Conservation (phyloP, 1,140 invertebrate genomes). For the Potamilus streckersoni region DNA sequence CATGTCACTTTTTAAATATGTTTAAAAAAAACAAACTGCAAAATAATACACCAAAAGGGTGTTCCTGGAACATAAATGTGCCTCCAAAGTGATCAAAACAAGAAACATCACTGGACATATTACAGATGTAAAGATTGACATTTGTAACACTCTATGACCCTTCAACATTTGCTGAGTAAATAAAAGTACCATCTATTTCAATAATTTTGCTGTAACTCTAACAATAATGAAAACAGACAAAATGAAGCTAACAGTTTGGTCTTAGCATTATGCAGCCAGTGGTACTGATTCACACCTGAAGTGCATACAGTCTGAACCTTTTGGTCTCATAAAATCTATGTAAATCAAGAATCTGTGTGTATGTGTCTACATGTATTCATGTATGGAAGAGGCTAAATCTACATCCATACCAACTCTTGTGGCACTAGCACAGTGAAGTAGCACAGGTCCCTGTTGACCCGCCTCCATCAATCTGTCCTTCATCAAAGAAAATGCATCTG, state of each 20-base stretch:
- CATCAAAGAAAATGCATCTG: conserved; percentile 16
- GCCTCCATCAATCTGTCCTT: conserved; percentile 17
- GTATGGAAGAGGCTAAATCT: neutral
- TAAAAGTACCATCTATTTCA: too few relatives aligned
- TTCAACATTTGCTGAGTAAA: too few relatives aligned
- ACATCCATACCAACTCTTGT: conserved; percentile 14
- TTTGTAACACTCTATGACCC: too few relatives aligned
- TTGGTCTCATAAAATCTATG: too few relatives aligned
- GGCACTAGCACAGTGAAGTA: conserved; percentile 24
- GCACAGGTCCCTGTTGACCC: conserved; percentile 21
- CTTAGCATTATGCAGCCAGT: neutral
- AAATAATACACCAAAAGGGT: too few relatives aligned
- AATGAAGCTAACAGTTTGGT: neutral
- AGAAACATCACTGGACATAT: too few relatives aligned
- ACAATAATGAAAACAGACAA: neutral
- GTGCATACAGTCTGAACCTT: neutral
- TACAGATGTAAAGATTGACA: too few relatives aligned
- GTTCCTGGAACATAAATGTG: too few relatives aligned
- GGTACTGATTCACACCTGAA: neutral
- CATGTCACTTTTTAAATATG: too few relatives aligned
- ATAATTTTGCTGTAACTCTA: too few relatives aligned
- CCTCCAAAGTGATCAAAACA: too few relatives aligned
- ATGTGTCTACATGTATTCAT: neutral
- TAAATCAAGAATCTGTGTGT: neutral
- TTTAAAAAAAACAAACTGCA: too few relatives aligned